Percentiles rank a stretch among this genome's conserved stretches.
Evolutionary conservation across 2,797 vertebrate species (phyloP).

Genomic region (Enteromius anoplus): DNA sequence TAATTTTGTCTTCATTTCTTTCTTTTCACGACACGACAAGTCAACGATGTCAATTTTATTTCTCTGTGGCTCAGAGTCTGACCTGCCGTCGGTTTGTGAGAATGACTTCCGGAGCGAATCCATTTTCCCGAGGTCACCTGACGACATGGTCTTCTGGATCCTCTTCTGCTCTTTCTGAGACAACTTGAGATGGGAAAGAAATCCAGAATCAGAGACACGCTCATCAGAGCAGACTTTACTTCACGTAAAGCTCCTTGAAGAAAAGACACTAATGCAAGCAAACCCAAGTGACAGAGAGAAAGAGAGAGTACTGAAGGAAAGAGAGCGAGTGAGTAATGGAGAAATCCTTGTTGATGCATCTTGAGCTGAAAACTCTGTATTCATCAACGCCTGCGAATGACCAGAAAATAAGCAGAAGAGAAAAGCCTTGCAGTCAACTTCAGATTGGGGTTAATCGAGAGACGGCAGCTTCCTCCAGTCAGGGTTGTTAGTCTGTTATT

Average conservation of each 20-base stretch:
- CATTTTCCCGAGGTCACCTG: conserved; percentile 88
- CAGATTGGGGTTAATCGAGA: no score
- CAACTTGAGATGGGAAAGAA: conserved; percentile 28
- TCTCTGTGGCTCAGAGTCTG: background rate
- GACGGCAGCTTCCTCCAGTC: no score
- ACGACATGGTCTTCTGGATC: conserved; percentile 92
- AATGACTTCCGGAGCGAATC: conserved; percentile 78
- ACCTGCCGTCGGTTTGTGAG: conserved; percentile 55
- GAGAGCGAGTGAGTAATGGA: background rate
- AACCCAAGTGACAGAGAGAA: background rate
- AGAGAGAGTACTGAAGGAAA: background rate
- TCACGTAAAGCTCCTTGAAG: background rate
- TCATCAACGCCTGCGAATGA: background rate
- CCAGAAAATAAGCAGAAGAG: background rate
- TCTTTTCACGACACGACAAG: no score
- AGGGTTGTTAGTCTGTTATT: no score
- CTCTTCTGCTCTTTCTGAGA: conserved; percentile 78
- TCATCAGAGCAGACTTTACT: background rate
- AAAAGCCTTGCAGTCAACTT: no score
- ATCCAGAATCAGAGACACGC: conserved; percentile 45
- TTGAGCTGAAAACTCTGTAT: background rate
- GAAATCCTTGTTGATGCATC: conserved; percentile 21
- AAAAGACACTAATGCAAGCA: background rate
- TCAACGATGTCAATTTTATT: background rate
- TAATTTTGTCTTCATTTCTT: no score